A percentile compares a stretch with the other conserved stretches of the same genome.
phyloP scores from a whole-genome alignment of 1,140 invertebrate genomes.

The Calephelis nemesis region DNA sequence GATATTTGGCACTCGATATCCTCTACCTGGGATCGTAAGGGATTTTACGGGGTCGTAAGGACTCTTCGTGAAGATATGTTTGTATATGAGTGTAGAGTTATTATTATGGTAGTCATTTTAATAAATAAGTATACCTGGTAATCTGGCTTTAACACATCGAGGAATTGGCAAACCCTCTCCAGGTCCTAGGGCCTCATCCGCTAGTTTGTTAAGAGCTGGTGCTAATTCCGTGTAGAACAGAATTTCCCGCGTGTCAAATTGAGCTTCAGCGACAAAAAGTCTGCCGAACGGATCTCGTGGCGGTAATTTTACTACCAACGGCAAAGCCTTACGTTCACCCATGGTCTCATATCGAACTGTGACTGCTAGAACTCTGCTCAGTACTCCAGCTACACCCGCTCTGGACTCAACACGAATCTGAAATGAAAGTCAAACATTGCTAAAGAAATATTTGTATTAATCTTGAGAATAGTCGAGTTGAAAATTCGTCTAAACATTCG shows the following conservation, averaged over 20 bases:
- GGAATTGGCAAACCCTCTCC: constrained; percentile 76
- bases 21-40: no score
- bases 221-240: constrained; percentile 89
- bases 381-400: constrained; percentile 60
- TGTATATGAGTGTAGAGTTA: no score
- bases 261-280: constrained; percentile 88
- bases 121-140: constrained; percentile 47
- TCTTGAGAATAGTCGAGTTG: no score
- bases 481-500: no score
- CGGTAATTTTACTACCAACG: constrained; percentile 87
- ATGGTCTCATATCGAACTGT: constrained; percentile 59
- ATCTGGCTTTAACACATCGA: constrained; percentile 59
- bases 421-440: constrained; percentile 19
- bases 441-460: no score
- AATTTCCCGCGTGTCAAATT: constrained; percentile 90
- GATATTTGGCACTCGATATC: no score
- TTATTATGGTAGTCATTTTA: no score
- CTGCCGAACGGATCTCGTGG: constrained; percentile 87
- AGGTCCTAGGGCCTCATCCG: constrained; percentile 67
- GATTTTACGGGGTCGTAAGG: no score
- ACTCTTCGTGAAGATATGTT: no score
- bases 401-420: constrained; percentile 62
- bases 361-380: constrained; percentile 63
- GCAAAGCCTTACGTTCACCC: constrained; percentile 64
- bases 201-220: constrained; percentile 59